phyloP scores from a whole-genome alignment of 2,113 vertebrate genomes.

The Tichodroma muraria region DNA sequence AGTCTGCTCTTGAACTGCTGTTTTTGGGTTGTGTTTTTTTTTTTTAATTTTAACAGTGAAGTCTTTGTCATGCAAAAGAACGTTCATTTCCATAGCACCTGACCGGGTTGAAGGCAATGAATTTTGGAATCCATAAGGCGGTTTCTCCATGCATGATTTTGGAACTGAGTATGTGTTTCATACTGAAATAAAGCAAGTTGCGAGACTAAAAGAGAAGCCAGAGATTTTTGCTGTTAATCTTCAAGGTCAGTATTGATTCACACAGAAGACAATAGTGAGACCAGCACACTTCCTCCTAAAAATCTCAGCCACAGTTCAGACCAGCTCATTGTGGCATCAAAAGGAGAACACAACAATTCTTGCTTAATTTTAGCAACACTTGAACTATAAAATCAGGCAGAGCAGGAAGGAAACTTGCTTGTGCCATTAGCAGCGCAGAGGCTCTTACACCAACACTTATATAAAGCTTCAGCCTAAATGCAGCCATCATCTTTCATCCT shows the following conservation, averaged over 20 bases:
- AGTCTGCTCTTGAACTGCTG: neutral
- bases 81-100: neutral
- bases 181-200: neutral
- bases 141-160: neutral
- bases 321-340: neutral
- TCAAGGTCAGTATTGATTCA: neutral
- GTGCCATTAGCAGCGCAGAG: neutral
- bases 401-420: neutral
- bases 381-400: neutral
- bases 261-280: neutral
- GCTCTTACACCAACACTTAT: neutral
- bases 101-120: neutral
- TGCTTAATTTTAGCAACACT: slow-evolving; percentile 2
- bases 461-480: neutral
- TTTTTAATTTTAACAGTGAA: neutral
- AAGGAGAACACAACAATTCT: neutral
- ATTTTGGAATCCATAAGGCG: neutral
- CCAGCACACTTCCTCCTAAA: neutral
- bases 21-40: neutral
- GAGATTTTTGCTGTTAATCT: neutral
- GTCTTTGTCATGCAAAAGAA: neutral
- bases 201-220: neutral
- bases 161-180: neutral
- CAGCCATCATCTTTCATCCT: neutral
- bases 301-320: neutral